Conservation (phyloP, 2,797 vertebrate species). For the Melanotaenia boesemani region DNA sequence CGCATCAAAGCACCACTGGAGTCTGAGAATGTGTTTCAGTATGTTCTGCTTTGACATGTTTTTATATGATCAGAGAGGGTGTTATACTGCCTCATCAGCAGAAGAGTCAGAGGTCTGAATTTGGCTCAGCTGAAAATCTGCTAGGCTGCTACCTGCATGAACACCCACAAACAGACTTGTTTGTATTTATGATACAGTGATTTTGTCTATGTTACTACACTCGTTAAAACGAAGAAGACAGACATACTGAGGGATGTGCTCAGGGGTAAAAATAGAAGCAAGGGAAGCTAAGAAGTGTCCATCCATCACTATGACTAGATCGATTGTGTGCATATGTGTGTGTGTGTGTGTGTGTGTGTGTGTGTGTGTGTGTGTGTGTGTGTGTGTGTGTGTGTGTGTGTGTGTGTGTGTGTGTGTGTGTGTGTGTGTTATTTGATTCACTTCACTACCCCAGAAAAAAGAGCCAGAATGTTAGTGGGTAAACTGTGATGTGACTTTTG, state of each 20-base stretch:
- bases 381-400: constrained; percentile 23
- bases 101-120: constrained; percentile 28
- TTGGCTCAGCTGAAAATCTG: constrained; percentile 32
- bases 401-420: constrained; percentile 25
- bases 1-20: constrained; percentile 5
- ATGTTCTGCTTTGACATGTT: constrained; percentile 30
- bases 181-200: constrained; percentile 31
- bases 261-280: constrained; percentile 72
- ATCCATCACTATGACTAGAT: constrained; percentile 75
- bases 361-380: constrained; percentile 22
- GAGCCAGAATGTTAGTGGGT: constrained; percentile 55
- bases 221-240: constrained; percentile 47
- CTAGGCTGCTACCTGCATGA: constrained; percentile 18
- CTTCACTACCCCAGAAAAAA: constrained; percentile 59
- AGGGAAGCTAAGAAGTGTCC: constrained; percentile 61
- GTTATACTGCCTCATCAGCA: constrained; percentile 21
- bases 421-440: constrained; percentile 56
- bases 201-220: constrained; percentile 43
- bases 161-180: constrained; percentile 4
- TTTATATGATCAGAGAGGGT: constrained; percentile 22
- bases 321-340: constrained; percentile 46
- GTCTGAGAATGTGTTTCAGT: constrained; percentile 11
- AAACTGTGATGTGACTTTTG: constrained; percentile 59
- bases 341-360: constrained; percentile 24
- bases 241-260: constrained; percentile 29